These are phyloP conservation scores for Phyllotis vaccarum DNA, from an alignment of 2,797 vertebrate species.

Conservation along the genomic window DNA sequence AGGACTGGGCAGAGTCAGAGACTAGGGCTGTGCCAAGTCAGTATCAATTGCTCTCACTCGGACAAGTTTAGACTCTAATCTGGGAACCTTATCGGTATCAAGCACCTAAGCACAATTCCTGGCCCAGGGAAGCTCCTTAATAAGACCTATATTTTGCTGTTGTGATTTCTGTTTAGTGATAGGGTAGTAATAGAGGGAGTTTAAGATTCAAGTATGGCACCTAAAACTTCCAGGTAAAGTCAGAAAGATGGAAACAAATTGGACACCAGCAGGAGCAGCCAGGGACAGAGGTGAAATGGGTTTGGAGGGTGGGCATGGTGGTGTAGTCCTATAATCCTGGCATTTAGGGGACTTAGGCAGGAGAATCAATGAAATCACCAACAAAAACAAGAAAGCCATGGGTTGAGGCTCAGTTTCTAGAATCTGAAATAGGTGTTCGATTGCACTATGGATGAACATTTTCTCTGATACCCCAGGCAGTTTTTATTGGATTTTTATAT, in stretches of 20 bases:
- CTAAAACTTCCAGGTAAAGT: conserved; percentile 42
- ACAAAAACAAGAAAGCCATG: neutral
- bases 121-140: neutral
- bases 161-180: conserved; percentile 49
- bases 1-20: conserved; percentile 43
- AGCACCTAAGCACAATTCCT: conserved; percentile 33
- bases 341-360: neutral
- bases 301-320: neutral
- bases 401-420: neutral
- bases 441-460: conserved; percentile 1
- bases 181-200: neutral
- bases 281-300: neutral
- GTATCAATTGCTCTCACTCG: conserved; percentile 68
- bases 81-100: conserved; percentile 51
- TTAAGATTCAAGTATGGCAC: neutral
- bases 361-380: neutral
- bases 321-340: neutral
- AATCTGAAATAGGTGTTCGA: neutral
- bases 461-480: neutral
- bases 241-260: conserved; percentile 51
- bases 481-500: conserved; percentile 26
- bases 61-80: conserved; percentile 58
- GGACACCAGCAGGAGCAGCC: neutral
- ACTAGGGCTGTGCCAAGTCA: conserved; percentile 47
- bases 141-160: conserved; percentile 16